Conservation (phyloP, 2,888 invertebrate genomes). For the Ormyrus labotus region DNA sequence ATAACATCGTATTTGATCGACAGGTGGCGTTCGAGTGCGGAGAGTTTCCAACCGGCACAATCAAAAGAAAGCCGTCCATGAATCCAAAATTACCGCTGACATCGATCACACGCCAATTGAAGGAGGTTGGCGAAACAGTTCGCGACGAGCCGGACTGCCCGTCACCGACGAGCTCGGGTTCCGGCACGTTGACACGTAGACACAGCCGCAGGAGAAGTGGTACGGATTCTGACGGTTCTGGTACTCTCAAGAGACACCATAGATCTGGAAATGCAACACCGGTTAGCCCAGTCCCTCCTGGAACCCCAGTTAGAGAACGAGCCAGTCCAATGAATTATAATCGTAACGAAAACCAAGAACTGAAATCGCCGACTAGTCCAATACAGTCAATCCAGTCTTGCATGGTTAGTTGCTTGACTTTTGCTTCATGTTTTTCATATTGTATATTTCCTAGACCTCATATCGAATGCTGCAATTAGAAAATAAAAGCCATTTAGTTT, state of each 20-base stretch:
- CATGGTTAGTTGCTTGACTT: slow-evolving; percentile 64
- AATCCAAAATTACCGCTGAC: slow-evolving; percentile 94
- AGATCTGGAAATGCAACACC: slow-evolving; percentile 77
- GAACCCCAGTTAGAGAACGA: slow-evolving; percentile 77
- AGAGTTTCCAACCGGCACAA: slow-evolving; percentile 82
- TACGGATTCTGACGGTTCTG: slow-evolving; percentile 76
- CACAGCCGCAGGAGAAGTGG: slow-evolving; percentile 77
- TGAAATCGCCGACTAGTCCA: slow-evolving; percentile 72
- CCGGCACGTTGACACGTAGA: slow-evolving; percentile 80
- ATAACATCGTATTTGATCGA: not conserved
- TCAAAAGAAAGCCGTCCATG: slow-evolving; percentile 94
- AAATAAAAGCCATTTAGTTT: no score
- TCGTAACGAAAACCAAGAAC: slow-evolving; percentile 69
- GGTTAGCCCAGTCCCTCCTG: slow-evolving; percentile 73
- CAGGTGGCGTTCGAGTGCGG: slow-evolving; percentile 74
- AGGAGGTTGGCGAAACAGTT: slow-evolving; percentile 89
- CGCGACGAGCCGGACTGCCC: slow-evolving; percentile 78
- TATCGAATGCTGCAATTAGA: no score
- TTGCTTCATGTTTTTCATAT: no score
- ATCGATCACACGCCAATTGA: slow-evolving; percentile 91
- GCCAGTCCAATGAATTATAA: slow-evolving; percentile 75
- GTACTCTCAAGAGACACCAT: slow-evolving; percentile 73
- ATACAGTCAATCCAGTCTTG: slow-evolving; percentile 64
- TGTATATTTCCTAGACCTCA: no score
- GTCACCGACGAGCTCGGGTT: slow-evolving; percentile 73